Base-by-base conservation (phyloP, 2,888 invertebrate genomes). In the Itoplectis maculator region DNA sequence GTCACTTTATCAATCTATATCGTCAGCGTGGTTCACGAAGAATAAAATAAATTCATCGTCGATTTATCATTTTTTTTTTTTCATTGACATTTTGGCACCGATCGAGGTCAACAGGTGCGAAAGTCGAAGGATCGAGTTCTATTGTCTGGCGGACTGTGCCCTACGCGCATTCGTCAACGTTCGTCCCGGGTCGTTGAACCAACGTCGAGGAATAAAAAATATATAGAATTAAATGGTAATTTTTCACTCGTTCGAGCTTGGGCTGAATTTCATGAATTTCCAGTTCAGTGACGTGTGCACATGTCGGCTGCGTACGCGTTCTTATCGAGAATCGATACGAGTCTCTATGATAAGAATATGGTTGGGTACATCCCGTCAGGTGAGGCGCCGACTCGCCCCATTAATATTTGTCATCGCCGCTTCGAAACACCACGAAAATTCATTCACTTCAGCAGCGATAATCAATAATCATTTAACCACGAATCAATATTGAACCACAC, bases 241-340 rank as follows among this genome's bases (percentile, higher is more conserved):
- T 69, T 56, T 65, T 72, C 35, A 56, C 37, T 20, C 42, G 54
- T 9, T 42, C 42, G 47, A 23, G 23, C 47, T 23, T 65, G 6
- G n/a, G 66, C 42, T 18, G 40, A 70, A 70, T 29, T 47, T 68
- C 51, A 61, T 29, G 23, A 59, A 70, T 75, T 70, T 79, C 66
- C 23, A 42, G 42, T 66, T 79, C 65, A 51, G 35, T 45, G 74
- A 72, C 69, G 70, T n/a, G 47, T 69, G 29, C 15, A 37, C 11
- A n/a, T 37, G 37, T 37, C 51, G 11, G 0, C 5, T 37, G 13
- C 29, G 11, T 49, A 47, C 23, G 23, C 20, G 35, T 23, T 81
- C 61, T 77, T 77, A 69, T 69, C 69, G 47, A 56, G 9, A 13
- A 73, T 59, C 63, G 29, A 69, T 74, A 69, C 45, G 68, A 49